Percentiles rank a stretch among this genome's conserved stretches.
Evolutionary conservation across 1,140 invertebrate species (phyloP).

Genomic region (Callitettix versicolor): DNA sequence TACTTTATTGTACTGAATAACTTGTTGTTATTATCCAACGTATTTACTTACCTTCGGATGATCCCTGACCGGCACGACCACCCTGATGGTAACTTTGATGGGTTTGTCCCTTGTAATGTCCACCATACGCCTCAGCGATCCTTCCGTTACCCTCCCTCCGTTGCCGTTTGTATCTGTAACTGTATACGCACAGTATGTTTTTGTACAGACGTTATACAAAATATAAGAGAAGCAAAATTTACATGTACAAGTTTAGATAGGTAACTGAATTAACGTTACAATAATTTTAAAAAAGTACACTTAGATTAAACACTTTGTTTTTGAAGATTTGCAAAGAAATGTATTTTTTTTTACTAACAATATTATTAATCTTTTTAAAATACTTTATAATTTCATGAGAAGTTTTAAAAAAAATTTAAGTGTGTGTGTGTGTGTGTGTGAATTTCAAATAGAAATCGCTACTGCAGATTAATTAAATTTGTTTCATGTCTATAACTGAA

Average conservation of each 20-base stretch:
- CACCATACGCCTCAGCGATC: constrained; percentile 45
- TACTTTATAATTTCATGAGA: too few species aligned
- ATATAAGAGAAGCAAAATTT: background rate
- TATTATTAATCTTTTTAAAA: too few species aligned
- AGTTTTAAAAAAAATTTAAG: too few species aligned
- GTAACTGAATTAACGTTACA: background rate
- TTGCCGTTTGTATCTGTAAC: background rate
- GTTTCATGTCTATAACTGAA: too few species aligned
- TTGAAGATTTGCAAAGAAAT: too few species aligned
- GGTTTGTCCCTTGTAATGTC: constrained; percentile 75
- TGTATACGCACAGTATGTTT: background rate
- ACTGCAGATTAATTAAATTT: too few species aligned
- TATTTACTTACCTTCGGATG: constrained; percentile 63
- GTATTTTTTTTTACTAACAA: too few species aligned
- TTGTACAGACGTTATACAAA: background rate
- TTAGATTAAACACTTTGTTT: too few species aligned
- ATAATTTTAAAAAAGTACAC: background rate
- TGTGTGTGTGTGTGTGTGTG: too few species aligned
- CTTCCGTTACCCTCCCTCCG: background rate
- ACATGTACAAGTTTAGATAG: background rate
- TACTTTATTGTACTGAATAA: too few species aligned
- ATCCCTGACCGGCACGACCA: constrained; percentile 67
- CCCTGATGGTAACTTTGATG: constrained; percentile 67
- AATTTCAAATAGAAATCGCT: too few species aligned
- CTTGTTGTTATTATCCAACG: too few species aligned